Evolutionary conservation across 2,113 vertebrate species (phyloP).

Genomic region (Entosphenus tridentatus): DNA sequence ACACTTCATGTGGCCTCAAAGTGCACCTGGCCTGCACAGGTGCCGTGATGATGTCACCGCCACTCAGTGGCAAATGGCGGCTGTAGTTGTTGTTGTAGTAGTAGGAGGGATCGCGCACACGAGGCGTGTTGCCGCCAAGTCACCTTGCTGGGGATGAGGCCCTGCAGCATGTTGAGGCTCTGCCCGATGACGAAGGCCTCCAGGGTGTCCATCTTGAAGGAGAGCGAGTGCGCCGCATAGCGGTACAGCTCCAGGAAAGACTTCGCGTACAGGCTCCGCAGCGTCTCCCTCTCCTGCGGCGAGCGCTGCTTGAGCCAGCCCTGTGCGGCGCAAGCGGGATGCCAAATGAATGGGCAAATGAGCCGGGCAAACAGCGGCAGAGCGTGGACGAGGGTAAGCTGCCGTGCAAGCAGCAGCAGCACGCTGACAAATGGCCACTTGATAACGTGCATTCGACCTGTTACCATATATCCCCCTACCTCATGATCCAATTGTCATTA

Average conservation of each 20-base stretch:
- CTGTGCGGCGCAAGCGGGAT: slow-evolving; percentile 18
- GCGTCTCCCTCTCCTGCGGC: slow-evolving; percentile 33
- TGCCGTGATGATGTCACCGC: no score
- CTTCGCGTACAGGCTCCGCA: slow-evolving; percentile 38
- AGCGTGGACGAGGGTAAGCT: not conserved
- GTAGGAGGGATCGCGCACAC: no score
- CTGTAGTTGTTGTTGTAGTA: no score
- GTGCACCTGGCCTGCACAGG: no score
- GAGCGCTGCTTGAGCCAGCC: slow-evolving; percentile 52
- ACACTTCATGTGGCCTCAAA: no score
- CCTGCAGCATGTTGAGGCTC: slow-evolving; percentile 63
- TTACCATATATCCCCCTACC: no score
- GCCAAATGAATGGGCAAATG: no score
- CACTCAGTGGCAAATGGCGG: no score
- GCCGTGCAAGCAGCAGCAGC: not conserved
- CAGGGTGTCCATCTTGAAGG: slow-evolving; percentile 52
- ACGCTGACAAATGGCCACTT: not conserved
- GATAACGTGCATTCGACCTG: no score
- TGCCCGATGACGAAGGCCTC: slow-evolving; percentile 76
- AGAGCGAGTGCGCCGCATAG: slow-evolving; percentile 47
- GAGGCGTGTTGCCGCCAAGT: not conserved
- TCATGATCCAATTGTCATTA: no score
- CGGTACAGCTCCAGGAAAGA: slow-evolving; percentile 46
- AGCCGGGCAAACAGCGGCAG: no score
- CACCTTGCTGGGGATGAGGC: slow-evolving; percentile 62